phyloP scores from a whole-genome alignment of 2,797 vertebrate genomes.

The Denticeps clupeoides region DNA sequence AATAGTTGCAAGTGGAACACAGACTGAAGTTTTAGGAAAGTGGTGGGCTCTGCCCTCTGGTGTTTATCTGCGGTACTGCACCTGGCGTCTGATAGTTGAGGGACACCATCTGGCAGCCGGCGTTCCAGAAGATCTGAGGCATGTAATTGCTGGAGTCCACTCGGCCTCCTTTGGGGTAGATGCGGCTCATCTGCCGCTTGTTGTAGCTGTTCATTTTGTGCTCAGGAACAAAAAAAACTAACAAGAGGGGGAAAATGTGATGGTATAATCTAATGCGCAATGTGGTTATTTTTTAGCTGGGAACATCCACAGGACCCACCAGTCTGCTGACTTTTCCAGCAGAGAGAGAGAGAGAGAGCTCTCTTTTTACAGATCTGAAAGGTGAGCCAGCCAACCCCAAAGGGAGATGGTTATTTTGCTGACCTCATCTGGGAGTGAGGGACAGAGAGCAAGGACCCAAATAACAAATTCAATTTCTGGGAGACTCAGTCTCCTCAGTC shows the following conservation, averaged over 20 bases:
- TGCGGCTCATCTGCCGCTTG: constrained; percentile 99
- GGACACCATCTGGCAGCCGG: constrained; percentile 99
- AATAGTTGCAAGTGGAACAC: too few species aligned
- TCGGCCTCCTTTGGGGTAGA: constrained; percentile 98
- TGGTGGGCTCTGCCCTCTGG: not conserved
- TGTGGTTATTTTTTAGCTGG: too few species aligned
- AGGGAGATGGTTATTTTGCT: too few species aligned
- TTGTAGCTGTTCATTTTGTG: constrained; percentile 73
- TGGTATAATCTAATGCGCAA: too few species aligned
- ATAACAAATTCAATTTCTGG: too few species aligned
- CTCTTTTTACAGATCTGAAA: too few species aligned
- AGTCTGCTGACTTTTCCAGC: too few species aligned
- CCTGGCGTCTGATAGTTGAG: constrained; percentile 99
- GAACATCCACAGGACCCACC: too few species aligned
- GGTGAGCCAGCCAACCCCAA: too few species aligned
- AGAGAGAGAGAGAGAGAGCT: too few species aligned
- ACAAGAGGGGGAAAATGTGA: constrained; percentile 8
- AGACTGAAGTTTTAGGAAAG: not conserved
- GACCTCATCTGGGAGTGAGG: too few species aligned
- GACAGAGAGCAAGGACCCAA: too few species aligned
- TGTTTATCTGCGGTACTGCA: constrained; percentile 47
- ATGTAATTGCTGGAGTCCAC: constrained; percentile 99
- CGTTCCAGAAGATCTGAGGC: constrained; percentile 99
- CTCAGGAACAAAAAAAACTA: constrained; percentile 63
- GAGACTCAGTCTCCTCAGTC: not conserved